Conservation (phyloP, 2,113 vertebrate species). For the Microcebus jonahi region DNA sequence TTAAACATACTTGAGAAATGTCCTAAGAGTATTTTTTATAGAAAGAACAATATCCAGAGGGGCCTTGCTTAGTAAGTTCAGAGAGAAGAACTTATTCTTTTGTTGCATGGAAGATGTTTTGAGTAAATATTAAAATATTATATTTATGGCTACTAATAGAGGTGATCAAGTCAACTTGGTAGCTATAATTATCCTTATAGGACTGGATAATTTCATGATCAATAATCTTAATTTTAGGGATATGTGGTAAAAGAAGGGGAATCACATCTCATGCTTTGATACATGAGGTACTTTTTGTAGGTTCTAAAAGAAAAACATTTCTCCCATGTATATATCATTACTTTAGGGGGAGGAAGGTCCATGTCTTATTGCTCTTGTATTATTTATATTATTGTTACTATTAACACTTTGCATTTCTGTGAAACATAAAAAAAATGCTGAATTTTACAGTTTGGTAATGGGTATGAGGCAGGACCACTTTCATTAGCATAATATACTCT, state of each 20-base stretch:
- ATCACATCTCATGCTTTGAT: neutral
- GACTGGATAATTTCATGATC: neutral
- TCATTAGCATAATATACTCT: constrained; percentile 20
- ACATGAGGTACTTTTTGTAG: neutral
- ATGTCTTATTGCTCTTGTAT: neutral
- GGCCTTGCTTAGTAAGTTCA: neutral
- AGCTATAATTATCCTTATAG: neutral
- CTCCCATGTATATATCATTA: neutral
- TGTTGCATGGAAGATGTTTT: neutral
- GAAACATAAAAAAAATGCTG: constrained; percentile 11
- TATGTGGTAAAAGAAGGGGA: neutral
- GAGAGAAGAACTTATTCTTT: neutral
- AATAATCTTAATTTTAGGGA: neutral
- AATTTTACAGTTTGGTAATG: constrained; percentile 10
- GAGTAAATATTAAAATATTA: neutral
- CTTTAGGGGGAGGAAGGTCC: neutral
- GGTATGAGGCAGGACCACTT: neutral
- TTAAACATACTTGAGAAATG: neutral
- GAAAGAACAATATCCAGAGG: neutral
- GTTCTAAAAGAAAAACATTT: neutral
- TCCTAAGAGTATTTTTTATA: neutral
- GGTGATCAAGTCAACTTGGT: neutral
- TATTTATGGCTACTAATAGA: neutral
- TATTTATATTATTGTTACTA: neutral
- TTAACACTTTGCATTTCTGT: constrained; percentile 29